Evolutionary conservation across 1,140 invertebrate species (phyloP), one percentile per base, ranked within the genome.

Genomic region (Patella vulgata): DNA sequence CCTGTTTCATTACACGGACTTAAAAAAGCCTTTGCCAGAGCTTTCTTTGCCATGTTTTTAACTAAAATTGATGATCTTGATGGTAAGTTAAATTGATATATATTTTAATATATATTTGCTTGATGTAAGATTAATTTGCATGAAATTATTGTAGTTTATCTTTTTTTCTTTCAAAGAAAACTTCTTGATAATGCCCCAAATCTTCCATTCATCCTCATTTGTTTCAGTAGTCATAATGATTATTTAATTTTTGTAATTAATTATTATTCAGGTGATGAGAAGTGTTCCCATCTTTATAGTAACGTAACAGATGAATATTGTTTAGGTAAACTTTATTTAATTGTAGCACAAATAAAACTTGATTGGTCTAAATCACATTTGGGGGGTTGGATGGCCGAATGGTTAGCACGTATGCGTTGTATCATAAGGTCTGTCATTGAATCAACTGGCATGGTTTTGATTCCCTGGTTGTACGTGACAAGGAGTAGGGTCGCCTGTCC

Each of bases 11-110:
- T 57, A 14, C 77, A 83, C 9, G 55, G 80, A 1, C 57, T 86
- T 4, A 73, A 79, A 54, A 67, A 74, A 36, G 81, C 81, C 8
- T 72, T 86, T 14, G 75, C 82, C 28, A 70, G 83, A 25, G 80
- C 83, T 8, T 73, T 82, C 39, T 81, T 86, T 68, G 80, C 81
- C 36, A 71, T 86, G 56, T 86, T 86, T 53, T 69, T 85, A 19
- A 85, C 84, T n/a, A 79, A 84, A 31, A 74, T 82, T 40, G 63
- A 68, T 42, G 85, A 86, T 60, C 60, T 86, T 2, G 74, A 75
- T 64, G 74, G 74, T 75, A 68, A 62, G 57, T 28, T 21, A 19
- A n/a, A 28, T 3, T 55, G 6, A 19, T 21, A 17, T 42, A 12
- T 6, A 31, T 53, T 33, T 39, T 31, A 1, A 23, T 14, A 23